Percentiles rank a stretch among this genome's conserved stretches.
phyloP scores from a whole-genome alignment of 1,140 invertebrate genomes.

The Brachystomella parvula region DNA sequence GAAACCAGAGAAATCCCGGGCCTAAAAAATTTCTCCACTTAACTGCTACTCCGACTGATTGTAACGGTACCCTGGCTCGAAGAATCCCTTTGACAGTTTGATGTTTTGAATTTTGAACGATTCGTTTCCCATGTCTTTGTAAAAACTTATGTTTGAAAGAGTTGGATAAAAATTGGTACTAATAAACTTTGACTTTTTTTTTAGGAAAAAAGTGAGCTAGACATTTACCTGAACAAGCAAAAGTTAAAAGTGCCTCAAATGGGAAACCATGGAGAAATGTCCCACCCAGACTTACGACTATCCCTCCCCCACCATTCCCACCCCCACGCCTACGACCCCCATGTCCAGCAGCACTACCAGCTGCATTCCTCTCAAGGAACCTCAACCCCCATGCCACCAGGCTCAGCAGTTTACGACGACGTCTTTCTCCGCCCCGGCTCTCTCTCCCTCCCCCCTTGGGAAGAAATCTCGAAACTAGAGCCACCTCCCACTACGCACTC shows the following conservation, averaged over 20 bases:
- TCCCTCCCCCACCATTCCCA: not conserved
- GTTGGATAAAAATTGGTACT: not conserved
- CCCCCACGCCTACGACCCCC: not conserved
- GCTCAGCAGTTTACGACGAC: conserved; percentile 55
- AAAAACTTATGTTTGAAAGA: not conserved
- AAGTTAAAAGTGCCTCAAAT: not conserved
- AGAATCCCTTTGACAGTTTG: too few relatives aligned
- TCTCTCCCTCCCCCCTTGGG: conserved; percentile 57
- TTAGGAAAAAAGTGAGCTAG: not conserved
- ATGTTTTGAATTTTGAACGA: too few relatives aligned
- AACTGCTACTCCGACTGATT: not conserved
- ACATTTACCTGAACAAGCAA: not conserved
- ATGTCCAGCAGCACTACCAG: not conserved
- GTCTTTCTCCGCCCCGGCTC: conserved; percentile 62
- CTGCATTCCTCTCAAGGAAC: not conserved
- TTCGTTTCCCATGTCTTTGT: too few relatives aligned
- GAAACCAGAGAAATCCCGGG: not conserved
- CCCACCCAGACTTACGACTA: not conserved
- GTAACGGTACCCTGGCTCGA: too few relatives aligned
- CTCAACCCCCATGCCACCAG: not conserved
- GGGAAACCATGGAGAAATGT: not conserved
- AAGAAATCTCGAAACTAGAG: conserved; percentile 82
- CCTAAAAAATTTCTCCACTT: not conserved
- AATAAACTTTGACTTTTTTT: too few relatives aligned
- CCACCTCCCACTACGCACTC: not conserved